Base-by-base conservation (phyloP, 2,888 invertebrate species). In the Catocala nupta region DNA sequence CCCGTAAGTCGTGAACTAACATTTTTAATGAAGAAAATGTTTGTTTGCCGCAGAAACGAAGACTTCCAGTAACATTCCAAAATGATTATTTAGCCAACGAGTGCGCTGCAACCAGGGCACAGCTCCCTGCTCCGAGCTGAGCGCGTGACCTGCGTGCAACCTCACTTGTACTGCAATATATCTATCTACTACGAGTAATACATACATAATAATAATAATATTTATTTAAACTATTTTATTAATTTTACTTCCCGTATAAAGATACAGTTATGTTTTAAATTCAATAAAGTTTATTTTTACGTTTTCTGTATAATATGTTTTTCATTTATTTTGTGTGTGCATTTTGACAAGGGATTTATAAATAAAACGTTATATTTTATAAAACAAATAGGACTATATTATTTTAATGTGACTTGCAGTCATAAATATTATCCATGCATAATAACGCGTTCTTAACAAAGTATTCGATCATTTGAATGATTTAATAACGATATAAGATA, bases 21-120 rank as follows among this genome's bases (percentile, higher is more conserved):
- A 86, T 89, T 84, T 87, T 89, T 87, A 90, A 82, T 69, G 71
- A 81, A 79, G 78, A 85, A 87, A 87, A 87, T 88, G 84, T 91
- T 92, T 92, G 89, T 92, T 92, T 93, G 91, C 90, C 82, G 82
- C 93, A 92, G 93, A 93, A 85, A 90, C 90, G 91, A 93, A 93
- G 93, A 92, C 91, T 70, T 80, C 92, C 81, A 87, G 90, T 91
- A 93, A 91, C 91, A 92, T 93, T 91, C 92, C 92, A 90, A 92
- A 93, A 92, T 92, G 92, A 92, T 90, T 82, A 85, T 84, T 81
- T 84, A 81, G 73, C 77, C 78, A 79, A 65, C 80, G 84, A 73
- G 86, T 79, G 83, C 76, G 77, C 75, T 73, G 74, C 75, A 77
- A 74, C 73, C 80, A 73, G 74, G 77, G 71, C 76, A 60, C 76